Percentiles rank a stretch among this genome's conserved stretches.
Conservation (phyloP, 2,888 invertebrate species). For the Saturnia japonica region DNA sequence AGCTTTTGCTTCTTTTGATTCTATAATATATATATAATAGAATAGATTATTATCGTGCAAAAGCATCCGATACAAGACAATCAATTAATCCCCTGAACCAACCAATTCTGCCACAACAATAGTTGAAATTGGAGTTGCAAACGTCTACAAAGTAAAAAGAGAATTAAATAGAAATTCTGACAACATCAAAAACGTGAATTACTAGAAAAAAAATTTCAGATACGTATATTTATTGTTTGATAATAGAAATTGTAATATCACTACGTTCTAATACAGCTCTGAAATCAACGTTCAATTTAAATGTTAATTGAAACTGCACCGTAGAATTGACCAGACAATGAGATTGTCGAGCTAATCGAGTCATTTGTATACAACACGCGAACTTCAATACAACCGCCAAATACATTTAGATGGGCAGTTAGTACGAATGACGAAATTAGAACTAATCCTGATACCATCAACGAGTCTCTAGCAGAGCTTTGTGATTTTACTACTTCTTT, state of each 20-base stretch:
- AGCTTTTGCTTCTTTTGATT: no score
- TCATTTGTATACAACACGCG: constrained; percentile 37
- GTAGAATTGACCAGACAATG: constrained; percentile 27
- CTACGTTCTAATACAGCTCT: constrained; percentile 11
- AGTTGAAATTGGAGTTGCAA: no score
- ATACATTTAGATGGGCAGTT: constrained; percentile 28
- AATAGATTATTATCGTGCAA: no score
- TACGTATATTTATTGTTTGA: background rate
- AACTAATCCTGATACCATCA: constrained; percentile 1
- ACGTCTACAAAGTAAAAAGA: no score
- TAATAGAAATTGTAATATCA: background rate
- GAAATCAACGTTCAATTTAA: constrained; percentile 32
- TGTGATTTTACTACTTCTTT: background rate
- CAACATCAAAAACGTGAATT: no score
- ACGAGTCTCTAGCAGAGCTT: background rate
- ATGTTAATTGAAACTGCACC: constrained; percentile 35
- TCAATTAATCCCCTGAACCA: no score
- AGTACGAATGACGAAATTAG: constrained; percentile 13
- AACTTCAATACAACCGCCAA: constrained; percentile 27
- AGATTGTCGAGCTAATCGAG: constrained; percentile 33
- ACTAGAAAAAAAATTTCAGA: background rate
- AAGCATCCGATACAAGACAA: no score
- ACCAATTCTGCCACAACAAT: no score
- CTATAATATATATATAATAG: no score
- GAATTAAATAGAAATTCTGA: no score